Conservation (phyloP, 2,888 invertebrate genomes). For the Atherix ibis region DNA sequence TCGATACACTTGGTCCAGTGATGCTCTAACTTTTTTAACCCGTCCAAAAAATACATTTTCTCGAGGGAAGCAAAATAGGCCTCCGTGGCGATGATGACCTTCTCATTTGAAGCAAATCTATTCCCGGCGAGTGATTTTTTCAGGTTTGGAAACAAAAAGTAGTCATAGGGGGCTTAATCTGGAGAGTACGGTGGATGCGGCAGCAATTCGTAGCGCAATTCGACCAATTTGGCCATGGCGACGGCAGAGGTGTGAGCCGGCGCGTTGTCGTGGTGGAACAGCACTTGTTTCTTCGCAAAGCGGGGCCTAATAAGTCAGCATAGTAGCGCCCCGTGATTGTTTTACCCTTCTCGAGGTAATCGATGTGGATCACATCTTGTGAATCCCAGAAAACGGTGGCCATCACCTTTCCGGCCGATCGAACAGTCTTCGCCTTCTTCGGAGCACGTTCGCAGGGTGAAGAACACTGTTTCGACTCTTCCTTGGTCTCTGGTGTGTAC, state of each 20-base stretch:
- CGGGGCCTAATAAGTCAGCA: neutral
- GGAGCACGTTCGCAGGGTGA: constrained; percentile 6
- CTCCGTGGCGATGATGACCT: neutral
- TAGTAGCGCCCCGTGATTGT: constrained; percentile 4
- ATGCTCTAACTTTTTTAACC: neutral
- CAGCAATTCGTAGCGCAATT: neutral
- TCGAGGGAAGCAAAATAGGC: neutral
- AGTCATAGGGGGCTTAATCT: neutral
- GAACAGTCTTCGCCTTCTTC: constrained; percentile 6
- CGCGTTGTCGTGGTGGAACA: neutral
- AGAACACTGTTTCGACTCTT: constrained; percentile 5
- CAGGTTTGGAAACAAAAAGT: neutral
- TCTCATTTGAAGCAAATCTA: neutral
- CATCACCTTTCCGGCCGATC: constrained; percentile 4
- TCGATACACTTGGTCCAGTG: neutral
- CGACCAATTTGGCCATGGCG: neutral
- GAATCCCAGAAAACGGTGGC: constrained; percentile 6
- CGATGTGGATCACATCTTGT: constrained; percentile 5
- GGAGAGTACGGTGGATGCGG: neutral
- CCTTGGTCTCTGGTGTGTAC: constrained; percentile 6
- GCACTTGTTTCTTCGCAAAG: neutral
- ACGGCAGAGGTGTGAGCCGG: neutral
- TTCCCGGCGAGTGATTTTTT: neutral
- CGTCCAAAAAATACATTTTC: neutral
- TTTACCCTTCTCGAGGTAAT: constrained; percentile 5